phyloP scores from a whole-genome alignment of 2,113 vertebrate genomes.

The Oriolus oriolus region DNA sequence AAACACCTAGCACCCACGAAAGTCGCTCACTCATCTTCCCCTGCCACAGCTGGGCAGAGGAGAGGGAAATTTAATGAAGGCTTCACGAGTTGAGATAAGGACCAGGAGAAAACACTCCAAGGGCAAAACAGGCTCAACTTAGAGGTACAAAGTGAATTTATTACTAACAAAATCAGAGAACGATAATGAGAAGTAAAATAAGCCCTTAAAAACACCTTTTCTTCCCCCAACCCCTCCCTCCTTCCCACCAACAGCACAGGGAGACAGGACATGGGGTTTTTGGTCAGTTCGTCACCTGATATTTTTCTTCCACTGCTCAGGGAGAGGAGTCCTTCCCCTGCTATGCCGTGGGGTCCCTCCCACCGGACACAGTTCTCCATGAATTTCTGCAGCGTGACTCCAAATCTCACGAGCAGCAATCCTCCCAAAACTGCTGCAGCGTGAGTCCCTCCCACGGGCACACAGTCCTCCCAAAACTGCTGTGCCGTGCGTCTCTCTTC shows the following conservation, averaged over 20 bases:
- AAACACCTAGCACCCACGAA: not conserved
- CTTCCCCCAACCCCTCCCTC: not conserved
- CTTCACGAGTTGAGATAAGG: not conserved
- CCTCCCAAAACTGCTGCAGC: not conserved
- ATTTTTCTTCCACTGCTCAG: not conserved
- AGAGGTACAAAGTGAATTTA: not conserved
- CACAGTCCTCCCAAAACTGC: not conserved
- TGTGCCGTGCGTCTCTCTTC: too few relatives aligned
- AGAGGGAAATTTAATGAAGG: not conserved
- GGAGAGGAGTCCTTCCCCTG: not conserved
- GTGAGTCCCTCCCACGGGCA: fast-evolving
- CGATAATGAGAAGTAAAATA: not conserved
- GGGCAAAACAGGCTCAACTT: not conserved
- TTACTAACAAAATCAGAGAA: not conserved
- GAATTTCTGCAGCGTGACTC: not conserved
- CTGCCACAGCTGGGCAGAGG: not conserved
- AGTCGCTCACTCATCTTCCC: not conserved
- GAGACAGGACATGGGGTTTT: fast-evolving
- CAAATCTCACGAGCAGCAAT: not conserved
- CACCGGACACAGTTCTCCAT: fast-evolving
- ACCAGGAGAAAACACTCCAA: not conserved
- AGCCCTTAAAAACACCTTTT: not conserved
- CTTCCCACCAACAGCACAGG: not conserved
- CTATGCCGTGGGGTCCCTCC: not conserved
- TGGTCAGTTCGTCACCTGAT: fast-evolving